phyloP scores from a whole-genome alignment of 2,113 vertebrate species.

The Erythrocercus mccallii region DNA sequence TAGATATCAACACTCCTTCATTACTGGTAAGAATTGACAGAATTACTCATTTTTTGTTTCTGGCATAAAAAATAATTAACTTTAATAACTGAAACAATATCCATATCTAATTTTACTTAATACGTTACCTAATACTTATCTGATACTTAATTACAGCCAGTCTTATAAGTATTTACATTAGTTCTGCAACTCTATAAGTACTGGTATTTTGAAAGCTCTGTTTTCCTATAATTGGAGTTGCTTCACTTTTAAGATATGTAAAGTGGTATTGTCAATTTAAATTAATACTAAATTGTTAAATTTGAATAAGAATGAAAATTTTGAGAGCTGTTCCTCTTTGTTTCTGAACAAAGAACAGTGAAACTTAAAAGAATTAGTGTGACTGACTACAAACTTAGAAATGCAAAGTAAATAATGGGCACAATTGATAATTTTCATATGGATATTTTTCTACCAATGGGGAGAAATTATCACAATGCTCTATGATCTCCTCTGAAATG shows the following conservation, averaged over 20 bases:
- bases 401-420: constrained; percentile 33
- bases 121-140: not conserved
- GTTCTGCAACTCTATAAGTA: not conserved
- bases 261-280: not conserved
- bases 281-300: not conserved
- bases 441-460: constrained; percentile 53
- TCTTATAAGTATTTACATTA: not conserved
- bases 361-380: not conserved
- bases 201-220: not conserved
- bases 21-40: constrained; percentile 89
- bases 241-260: not conserved
- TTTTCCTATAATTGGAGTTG: constrained; percentile 24
- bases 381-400: constrained; percentile 37
- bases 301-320: not conserved
- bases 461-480: constrained; percentile 60
- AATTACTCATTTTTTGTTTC: constrained; percentile 64
- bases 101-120: not conserved
- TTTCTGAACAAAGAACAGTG: not conserved
- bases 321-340: not conserved
- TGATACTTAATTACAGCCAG: not conserved
- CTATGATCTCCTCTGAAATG: not conserved
- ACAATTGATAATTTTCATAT: constrained; percentile 47
- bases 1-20: constrained; percentile 99
- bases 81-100: constrained; percentile 31
- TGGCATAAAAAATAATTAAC: constrained; percentile 50